Conservation (phyloP, 2,113 vertebrate genomes). For the Cromileptes altivelis region DNA sequence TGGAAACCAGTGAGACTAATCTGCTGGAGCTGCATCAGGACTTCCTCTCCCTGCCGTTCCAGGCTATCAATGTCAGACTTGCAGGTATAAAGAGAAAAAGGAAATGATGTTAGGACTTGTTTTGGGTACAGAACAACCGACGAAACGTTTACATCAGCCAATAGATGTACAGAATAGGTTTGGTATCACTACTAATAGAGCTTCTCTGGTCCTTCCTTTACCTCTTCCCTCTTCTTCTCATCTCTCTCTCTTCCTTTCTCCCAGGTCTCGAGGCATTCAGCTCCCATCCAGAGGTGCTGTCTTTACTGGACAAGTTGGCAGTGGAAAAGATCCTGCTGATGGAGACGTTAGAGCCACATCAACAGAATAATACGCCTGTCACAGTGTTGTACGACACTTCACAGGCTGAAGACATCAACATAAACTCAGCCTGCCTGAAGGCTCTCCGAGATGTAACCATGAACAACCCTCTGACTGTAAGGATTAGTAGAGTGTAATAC, state of each 20-base stretch:
- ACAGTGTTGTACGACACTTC: constrained; percentile 95
- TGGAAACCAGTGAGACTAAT: constrained; percentile 83
- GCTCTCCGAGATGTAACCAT: constrained; percentile 89
- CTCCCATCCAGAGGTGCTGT: constrained; percentile 87
- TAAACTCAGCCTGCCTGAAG: constrained; percentile 90
- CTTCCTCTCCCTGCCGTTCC: constrained; percentile 90
- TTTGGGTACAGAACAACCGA: not conserved
- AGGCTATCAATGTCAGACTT: constrained; percentile 90
- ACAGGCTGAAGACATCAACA: constrained; percentile 92
- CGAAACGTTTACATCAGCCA: not conserved
- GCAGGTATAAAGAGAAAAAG: constrained; percentile 87
- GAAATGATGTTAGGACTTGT: not conserved
- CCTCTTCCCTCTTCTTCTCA: no score
- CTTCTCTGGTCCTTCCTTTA: not conserved
- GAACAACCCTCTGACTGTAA: constrained; percentile 89
- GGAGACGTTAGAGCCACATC: constrained; percentile 88
- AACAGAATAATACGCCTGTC: constrained; percentile 81
- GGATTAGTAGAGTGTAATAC: constrained; percentile 1
- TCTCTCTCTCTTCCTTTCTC: not conserved
- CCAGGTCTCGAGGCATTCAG: constrained; percentile 90
- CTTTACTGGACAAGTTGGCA: constrained; percentile 86
- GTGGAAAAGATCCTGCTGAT: constrained; percentile 91
- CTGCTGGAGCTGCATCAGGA: constrained; percentile 86
- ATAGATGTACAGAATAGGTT: not conserved
- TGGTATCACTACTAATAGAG: not conserved